Evolutionary conservation across 2,888 invertebrate genomes (phyloP), one percentile per base, ranked within the genome.

Genomic region (Tenthredo amoena): DNA sequence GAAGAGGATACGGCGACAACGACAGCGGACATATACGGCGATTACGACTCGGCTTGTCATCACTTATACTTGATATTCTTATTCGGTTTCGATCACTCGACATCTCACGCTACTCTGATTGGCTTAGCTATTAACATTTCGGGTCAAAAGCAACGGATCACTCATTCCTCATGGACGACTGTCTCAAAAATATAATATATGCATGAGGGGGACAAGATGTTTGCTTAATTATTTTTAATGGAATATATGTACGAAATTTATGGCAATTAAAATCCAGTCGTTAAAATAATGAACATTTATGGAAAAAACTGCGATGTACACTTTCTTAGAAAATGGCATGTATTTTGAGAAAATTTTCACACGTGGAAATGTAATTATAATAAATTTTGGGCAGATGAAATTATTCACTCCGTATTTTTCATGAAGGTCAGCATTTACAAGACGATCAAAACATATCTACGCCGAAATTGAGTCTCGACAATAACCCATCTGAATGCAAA

Each of bases 1-100:
- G 62, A 81, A 81, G 81, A 81, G 37, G 62, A 81, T 81, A 37
- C 81, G 81, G 62, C 18, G 40, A 81, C 81, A 62, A 62, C 40
- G 12, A n/a, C 40, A 31, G n/a, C 58, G 79, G 58, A 81, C 58
- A 58, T 55, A 77, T 81, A 81, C 62, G 76, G 77, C 58, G 34
- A 81, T 81, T 58, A 58, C 15, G 12, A 31, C 10, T 62, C 62
- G 12, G 40, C 40, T 62, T 55, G 77, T 50, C 77, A 18, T 77
- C 55, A 21, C 31, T 77, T 62, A 26, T n/a, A 34, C 9, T 18
- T 18, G 9, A 55, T 50, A 31, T 50, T 55, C 15, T 18, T 18
- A 21, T 47, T 47, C 5, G n/a, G n/a, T 76, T 47, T 58, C 6
- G 21, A 15, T 79, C 34, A 37, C 34, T 34, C 55, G 21, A 31